Base-by-base conservation (phyloP, 2,797 vertebrate species). In the Paratrypauchen microcephalus region DNA sequence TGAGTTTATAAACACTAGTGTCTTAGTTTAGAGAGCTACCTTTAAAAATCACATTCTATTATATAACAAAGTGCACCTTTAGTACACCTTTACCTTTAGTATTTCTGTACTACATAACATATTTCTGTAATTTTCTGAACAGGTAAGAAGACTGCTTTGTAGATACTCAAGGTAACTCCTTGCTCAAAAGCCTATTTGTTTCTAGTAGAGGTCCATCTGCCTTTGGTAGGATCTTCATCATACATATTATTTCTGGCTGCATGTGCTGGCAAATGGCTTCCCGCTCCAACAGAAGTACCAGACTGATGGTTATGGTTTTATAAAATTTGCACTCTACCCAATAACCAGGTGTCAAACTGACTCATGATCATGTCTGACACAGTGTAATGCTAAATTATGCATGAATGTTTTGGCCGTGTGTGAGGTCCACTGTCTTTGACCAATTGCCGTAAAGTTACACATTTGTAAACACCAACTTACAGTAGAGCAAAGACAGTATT, bases 131-230 rank as follows among this genome's bases (percentile, higher is more conserved):
- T 70, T n/a, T 74, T 74, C 76, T 48, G 73, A 70, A 59, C 12
- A 28, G 26, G 56, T 15, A 58, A 28, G 16, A 45, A 45, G 30
- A 36, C 28, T 19, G 32, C 9, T 12, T 24, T 55, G 52, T 55
- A 11, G 7, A 52, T 55, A 15, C 13, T 45, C 41, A 45, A 45
- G 13, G 41, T 47, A 70, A 59, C n/a, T 69, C 73, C 15, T 36
- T 39, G 9, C 59, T 61, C 57, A 11, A 69, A 60, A 68, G 71
- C 66, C 77, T 26, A 0, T 73, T 82, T 82, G 79, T 72, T 75
- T 85, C 76, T 86, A 79, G 88, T 91, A 73, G 75, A 83, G 85
- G 60, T 78, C 84, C 86, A 90, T 89, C 84, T 89, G 87, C 83
- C 86, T 74, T 76, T 65, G 69, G 84, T 82, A 78, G 84, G 84